phyloP scores from a whole-genome alignment of 2,888 invertebrate species.

The Chrysolina americana region DNA sequence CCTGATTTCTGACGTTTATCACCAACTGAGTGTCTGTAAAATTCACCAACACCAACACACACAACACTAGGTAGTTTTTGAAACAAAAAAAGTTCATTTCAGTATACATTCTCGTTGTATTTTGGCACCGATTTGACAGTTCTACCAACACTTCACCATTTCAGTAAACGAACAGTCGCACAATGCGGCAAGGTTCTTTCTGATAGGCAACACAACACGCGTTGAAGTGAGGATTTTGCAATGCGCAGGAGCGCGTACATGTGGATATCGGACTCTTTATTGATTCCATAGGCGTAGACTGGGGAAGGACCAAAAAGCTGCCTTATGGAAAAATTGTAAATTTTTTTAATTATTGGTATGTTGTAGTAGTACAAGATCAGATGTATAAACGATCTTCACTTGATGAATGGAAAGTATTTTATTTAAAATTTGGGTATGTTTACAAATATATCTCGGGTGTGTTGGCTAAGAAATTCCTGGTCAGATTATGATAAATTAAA shows the following conservation, averaged over 20 bases:
- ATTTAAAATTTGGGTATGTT: too few relatives aligned
- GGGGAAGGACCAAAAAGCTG: too few relatives aligned
- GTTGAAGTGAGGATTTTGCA: conserved; percentile 34
- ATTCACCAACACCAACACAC: conserved; percentile 55
- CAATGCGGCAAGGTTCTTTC: conserved; percentile 53
- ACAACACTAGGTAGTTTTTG: conserved; percentile 45
- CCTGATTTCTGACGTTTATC: conserved; percentile 68
- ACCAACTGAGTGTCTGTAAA: conserved; percentile 62
- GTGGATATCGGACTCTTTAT: conserved; percentile 46
- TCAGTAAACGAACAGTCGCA: conserved; percentile 54
- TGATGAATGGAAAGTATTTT: too few relatives aligned
- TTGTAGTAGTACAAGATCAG: too few relatives aligned
- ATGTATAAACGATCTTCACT: too few relatives aligned
- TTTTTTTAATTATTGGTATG: too few relatives aligned
- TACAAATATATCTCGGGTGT: too few relatives aligned
- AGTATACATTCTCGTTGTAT: conserved; percentile 47
- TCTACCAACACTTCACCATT: conserved; percentile 53
- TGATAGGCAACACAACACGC: conserved; percentile 59
- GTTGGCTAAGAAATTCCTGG: too few relatives aligned
- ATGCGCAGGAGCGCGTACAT: conserved; percentile 49
- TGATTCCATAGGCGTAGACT: conserved; percentile 50
- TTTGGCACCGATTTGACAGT: conserved; percentile 47
- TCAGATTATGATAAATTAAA: too few relatives aligned
- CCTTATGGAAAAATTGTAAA: too few relatives aligned
- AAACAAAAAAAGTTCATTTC: conserved; percentile 48